Conservation (phyloP, 2,113 vertebrate species). For the Atrichornis clamosus region DNA sequence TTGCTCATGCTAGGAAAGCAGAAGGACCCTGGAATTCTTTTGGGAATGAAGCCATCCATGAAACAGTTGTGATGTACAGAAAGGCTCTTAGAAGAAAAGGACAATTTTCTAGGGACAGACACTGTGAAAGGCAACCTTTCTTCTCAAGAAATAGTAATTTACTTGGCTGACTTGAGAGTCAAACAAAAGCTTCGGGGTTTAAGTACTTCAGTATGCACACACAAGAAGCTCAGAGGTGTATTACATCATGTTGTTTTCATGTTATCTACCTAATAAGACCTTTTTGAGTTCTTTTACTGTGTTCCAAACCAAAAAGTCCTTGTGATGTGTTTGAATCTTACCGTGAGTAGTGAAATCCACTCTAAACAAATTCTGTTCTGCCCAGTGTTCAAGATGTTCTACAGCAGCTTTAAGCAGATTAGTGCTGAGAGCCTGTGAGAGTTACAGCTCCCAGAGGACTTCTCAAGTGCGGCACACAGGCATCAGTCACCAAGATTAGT, state of each 20-base stretch:
- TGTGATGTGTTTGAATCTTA: background rate
- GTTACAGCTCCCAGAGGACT: background rate
- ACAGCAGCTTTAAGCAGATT: background rate
- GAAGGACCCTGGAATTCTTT: background rate
- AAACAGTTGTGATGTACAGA: background rate
- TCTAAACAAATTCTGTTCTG: background rate
- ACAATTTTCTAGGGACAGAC: background rate
- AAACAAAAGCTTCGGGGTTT: background rate
- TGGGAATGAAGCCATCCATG: background rate
- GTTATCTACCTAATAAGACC: background rate
- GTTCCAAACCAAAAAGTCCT: background rate
- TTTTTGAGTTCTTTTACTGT: background rate
- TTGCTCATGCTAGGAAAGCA: background rate
- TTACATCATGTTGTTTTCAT: background rate
- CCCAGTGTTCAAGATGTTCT: background rate
- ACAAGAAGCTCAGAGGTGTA: background rate
- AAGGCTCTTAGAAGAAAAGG: background rate
- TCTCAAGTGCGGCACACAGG: background rate
- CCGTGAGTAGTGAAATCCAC: background rate
- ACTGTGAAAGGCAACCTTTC: background rate
- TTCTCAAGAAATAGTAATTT: background rate
- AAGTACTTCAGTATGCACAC: background rate
- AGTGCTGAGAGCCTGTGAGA: background rate
- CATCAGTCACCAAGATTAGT: background rate
- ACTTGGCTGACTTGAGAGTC: background rate